These are phyloP conservation scores for Myotis davidii DNA, from an alignment of 2,113 vertebrate genomes.

Conservation along the genomic window DNA sequence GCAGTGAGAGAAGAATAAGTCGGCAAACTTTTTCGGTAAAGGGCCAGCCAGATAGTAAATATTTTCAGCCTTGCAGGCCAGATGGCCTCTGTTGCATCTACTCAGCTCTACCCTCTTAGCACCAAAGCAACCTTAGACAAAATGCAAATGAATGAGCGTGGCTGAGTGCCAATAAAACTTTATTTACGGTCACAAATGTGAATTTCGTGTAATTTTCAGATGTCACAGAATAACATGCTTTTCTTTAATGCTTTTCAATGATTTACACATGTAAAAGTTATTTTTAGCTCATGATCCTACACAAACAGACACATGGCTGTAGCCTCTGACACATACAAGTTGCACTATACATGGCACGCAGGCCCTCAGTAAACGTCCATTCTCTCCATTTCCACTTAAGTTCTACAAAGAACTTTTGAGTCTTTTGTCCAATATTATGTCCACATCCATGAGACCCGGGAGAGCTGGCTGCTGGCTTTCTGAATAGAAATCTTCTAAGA, in stretches of 20 bases:
- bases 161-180: neutral
- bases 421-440: neutral
- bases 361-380: neutral
- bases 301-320: neutral
- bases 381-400: neutral
- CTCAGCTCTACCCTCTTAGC: fast-evolving
- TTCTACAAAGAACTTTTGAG: neutral
- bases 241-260: neutral
- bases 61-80: neutral
- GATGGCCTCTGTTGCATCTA: neutral
- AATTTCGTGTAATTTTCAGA: neutral
- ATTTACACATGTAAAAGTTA: neutral
- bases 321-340: neutral
- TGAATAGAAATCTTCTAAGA: neutral
- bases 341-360: fast-evolving
- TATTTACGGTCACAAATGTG: neutral
- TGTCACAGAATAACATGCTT: neutral
- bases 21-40: neutral
- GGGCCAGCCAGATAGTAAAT: neutral
- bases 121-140: neutral
- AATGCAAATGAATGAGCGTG: neutral
- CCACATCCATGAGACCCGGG: neutral
- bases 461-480: neutral
- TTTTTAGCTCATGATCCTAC: neutral
- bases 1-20: neutral